A percentile compares a stretch with the other conserved stretches of the same genome.
phyloP scores from a whole-genome alignment of 23 tunicate species.

The Corella eumyota region DNA sequence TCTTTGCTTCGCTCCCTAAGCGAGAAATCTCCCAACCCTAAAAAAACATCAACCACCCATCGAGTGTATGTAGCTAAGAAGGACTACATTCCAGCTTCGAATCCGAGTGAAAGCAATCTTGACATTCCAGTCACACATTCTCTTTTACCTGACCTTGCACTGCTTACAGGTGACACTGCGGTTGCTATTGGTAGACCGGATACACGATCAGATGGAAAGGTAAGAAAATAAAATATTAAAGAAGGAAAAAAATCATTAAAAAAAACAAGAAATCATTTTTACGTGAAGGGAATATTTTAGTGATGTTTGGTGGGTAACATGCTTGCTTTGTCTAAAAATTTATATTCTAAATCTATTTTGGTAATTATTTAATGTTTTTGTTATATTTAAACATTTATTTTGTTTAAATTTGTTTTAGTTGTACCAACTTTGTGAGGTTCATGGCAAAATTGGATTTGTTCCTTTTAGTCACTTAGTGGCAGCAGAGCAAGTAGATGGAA shows the following conservation, averaged over 20 bases:
- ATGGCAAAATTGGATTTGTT: slow-evolving; percentile 68
- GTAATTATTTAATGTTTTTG: too few species aligned
- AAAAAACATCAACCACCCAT: slow-evolving; percentile 28
- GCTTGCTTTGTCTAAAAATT: too few species aligned
- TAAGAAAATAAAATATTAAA: too few species aligned
- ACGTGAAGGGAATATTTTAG: too few species aligned
- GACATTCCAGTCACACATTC: slow-evolving; percentile 26
- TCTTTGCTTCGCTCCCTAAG: slow-evolving; percentile 21
- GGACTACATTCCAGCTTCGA: slow-evolving; percentile 46
- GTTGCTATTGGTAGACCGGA: slow-evolving; percentile 80
- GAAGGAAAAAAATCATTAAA: too few species aligned
- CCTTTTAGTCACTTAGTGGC: slow-evolving; percentile 52
- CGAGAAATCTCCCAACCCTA: slow-evolving; percentile 7
- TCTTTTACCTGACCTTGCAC: slow-evolving; percentile 45
- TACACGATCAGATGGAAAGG: slow-evolving; percentile 67
- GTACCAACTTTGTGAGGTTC: slow-evolving; percentile 74
- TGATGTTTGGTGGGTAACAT: too few species aligned
- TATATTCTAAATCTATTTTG: too few species aligned
- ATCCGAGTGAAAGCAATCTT: not conserved
- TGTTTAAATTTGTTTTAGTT: too few species aligned
- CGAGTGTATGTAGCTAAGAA: slow-evolving; percentile 63
- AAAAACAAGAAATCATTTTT: not conserved
- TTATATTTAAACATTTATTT: too few species aligned
- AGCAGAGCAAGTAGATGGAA: slow-evolving; percentile 79
- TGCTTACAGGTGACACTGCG: slow-evolving; percentile 71